Percentiles rank a stretch among this genome's conserved stretches.
Conservation (phyloP, 2,888 invertebrate species). For the Caenorhabditis wallacei region DNA sequence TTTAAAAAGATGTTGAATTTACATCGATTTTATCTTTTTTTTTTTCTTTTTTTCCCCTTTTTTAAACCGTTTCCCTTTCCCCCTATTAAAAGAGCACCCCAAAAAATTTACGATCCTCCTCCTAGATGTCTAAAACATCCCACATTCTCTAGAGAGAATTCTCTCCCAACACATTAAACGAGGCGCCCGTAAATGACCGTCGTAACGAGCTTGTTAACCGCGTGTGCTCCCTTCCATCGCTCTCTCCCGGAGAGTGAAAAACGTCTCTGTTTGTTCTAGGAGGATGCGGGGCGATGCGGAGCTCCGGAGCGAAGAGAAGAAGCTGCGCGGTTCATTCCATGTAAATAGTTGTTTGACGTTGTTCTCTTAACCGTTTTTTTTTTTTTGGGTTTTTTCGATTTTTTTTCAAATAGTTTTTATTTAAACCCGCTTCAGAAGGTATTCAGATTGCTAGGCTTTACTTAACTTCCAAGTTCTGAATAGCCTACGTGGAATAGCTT, state of each 20-base stretch:
- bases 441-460: no score
- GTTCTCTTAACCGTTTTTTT: not conserved
- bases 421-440: no score
- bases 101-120: no score
- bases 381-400: not conserved
- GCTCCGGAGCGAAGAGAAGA: constrained; percentile 8
- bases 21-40: no score
- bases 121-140: no score
- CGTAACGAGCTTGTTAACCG: constrained; percentile 60
- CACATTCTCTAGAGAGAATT: no score
- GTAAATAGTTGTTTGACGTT: constrained; percentile 56
- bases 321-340: constrained; percentile 55
- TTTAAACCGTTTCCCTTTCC: no score
- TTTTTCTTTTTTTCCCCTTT: no score
- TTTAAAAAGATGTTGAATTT: no score
- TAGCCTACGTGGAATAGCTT: no score
- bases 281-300: constrained; percentile 20
- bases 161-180: constrained; percentile 21
- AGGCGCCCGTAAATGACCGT: constrained; percentile 51
- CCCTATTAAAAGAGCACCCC: not conserved
- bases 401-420: no score
- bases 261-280: constrained; percentile 45
- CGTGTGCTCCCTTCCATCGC: constrained; percentile 28
- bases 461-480: no score
- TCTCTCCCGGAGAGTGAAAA: not conserved